Percentiles rank a stretch among this genome's conserved stretches.
Conservation (phyloP, 1,140 invertebrate genomes). For the Laodelphax striatellus region DNA sequence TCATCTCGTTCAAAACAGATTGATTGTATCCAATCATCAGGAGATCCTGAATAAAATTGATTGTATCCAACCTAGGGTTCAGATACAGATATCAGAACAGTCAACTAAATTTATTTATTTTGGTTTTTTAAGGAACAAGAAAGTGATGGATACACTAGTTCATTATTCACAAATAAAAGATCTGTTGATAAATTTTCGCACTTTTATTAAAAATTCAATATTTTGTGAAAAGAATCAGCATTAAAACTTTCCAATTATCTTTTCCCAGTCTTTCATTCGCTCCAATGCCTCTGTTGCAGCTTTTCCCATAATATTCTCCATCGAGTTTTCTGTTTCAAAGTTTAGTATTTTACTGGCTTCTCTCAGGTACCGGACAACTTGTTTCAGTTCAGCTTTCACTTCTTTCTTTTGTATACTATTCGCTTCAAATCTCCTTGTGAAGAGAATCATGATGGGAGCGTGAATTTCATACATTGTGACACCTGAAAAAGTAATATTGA, state of each 20-base stretch:
- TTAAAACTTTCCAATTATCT: too few species aligned
- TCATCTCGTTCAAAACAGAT: too few species aligned
- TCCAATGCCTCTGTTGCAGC: constrained; percentile 16
- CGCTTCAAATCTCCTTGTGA: constrained; percentile 42
- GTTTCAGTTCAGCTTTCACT: constrained; percentile 7
- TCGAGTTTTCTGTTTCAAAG: constrained; percentile 8
- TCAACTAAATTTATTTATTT: too few species aligned
- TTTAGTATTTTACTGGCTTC: constrained; percentile 10
- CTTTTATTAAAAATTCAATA: background rate
- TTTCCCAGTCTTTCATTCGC: constrained; percentile 9
- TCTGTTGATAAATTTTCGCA: too few species aligned
- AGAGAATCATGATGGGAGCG: constrained; percentile 47
- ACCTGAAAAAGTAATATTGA: constrained; percentile 32
- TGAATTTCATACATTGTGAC: constrained; percentile 64
- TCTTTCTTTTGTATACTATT: constrained; percentile 7
- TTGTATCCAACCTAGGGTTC: too few species aligned
- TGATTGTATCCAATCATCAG: too few species aligned
- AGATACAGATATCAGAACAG: too few species aligned
- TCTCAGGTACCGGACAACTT: constrained; percentile 7
- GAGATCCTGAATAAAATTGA: too few species aligned
- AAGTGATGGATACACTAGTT: too few species aligned
- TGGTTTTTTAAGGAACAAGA: too few species aligned
- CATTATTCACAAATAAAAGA: too few species aligned
- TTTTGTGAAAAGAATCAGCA: too few species aligned
- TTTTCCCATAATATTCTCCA: constrained; percentile 12